Percentiles rank a stretch among this genome's conserved stretches.
Evolutionary conservation across 1,140 invertebrate genomes (phyloP).

Genomic region (Tetragnatha versicolor): DNA sequence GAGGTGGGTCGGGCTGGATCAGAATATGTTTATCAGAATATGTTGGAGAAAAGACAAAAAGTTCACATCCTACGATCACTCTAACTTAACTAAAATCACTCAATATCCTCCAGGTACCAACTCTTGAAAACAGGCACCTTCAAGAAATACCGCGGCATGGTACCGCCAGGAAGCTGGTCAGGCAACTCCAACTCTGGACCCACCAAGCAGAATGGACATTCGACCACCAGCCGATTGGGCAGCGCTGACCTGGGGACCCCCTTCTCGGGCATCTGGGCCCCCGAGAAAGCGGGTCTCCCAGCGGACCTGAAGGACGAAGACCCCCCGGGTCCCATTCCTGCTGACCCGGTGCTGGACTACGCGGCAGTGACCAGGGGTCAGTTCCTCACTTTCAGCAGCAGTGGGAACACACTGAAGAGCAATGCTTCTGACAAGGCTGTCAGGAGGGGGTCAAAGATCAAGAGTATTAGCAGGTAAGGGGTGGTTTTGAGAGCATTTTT

Average conservation of each 20-base stretch:
- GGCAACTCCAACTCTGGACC: slow-evolving; percentile 46
- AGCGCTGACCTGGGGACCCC: slow-evolving; percentile 27
- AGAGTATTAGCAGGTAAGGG: slow-evolving; percentile 39
- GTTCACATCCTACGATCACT: too few species aligned
- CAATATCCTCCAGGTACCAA: slow-evolving; percentile 20
- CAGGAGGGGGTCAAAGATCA: slow-evolving; percentile 5
- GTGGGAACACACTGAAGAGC: slow-evolving; percentile 39
- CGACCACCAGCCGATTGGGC: slow-evolving; percentile 34
- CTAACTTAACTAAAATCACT: background rate
- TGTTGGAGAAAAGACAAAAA: too few species aligned
- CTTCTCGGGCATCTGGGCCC: slow-evolving; percentile 32
- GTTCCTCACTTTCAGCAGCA: slow-evolving; percentile 39
- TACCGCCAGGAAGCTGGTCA: slow-evolving; percentile 54
- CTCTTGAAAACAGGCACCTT: slow-evolving; percentile 53
- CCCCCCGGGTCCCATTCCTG: background rate
- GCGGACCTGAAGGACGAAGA: slow-evolving; percentile 5
- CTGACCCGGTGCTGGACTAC: slow-evolving; percentile 12
- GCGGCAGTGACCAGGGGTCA: slow-evolving; percentile 6
- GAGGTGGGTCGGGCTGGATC: too few species aligned
- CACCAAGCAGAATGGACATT: slow-evolving; percentile 54
- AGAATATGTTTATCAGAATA: background rate
- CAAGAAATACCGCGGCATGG: slow-evolving; percentile 50
- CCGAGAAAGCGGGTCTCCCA: slow-evolving; percentile 10
- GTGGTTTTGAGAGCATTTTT: too few species aligned
- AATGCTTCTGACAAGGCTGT: slow-evolving; percentile 2